Evolutionary conservation across 2,113 vertebrate genomes (phyloP), one percentile per base, ranked within the genome.

Genomic region (Siphamia tubifer): DNA sequence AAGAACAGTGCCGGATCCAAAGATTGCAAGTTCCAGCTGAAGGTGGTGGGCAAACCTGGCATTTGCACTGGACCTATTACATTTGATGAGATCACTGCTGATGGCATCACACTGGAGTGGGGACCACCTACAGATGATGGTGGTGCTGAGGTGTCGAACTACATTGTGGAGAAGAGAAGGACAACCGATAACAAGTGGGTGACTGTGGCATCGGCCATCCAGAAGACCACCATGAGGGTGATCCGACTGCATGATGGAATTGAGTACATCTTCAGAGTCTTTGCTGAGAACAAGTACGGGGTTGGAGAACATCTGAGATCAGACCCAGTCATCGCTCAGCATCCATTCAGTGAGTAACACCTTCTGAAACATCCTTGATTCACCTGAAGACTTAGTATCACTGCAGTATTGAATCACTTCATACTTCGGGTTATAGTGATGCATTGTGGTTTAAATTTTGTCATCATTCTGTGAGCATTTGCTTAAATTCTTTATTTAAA

Each of bases 241-340:
- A 96, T 96, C 39, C 92, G 96, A 80, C 96, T 99, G 58, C 95
- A 98, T 42, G 98, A 98, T 58, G 98, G 97, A 63, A 78, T 89
- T 23, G 98, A 99, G 79, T 99, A 99, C 48, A 94, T 96, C 47
- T 99, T 99, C 77, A 95, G 94, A 88, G 95, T 99, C 62, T 96
- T 94, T 52, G 98, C 98, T 13, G 98, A 99, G 91, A 99, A 99
- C 83, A 99, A 98, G 84, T 98, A 98, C 0, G 98, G 98, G 55
- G 89, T 99, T 60, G 97, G 98, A 38, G 96, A 98, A 85, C 93
- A 92, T 70, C 93, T 99, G 68, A 97, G 94, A 90, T 99, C 98
- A 19, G 95, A 96, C 3, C 91, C 96, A 39, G 84, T 99, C 24
- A 56, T 98, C 48, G 98, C 98, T 60, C 96, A 94, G 74, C 97